A percentile compares a stretch with the other conserved stretches of the same genome.
These are phyloP conservation scores for Martes martes DNA, from an alignment of 2,113 vertebrate genomes.

Conservation along the genomic window DNA sequence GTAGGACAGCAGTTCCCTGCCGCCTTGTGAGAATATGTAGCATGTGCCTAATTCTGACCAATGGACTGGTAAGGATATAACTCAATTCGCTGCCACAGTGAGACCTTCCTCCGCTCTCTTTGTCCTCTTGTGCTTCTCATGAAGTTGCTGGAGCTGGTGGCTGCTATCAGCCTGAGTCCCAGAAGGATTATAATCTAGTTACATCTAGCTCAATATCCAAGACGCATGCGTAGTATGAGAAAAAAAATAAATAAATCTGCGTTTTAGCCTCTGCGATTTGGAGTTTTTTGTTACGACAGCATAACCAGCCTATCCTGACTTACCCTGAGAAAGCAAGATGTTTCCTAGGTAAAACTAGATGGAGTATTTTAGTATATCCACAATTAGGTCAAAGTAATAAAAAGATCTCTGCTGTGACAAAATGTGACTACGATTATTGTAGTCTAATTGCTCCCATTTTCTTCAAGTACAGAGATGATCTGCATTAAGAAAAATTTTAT, in stretches of 20 bases:
- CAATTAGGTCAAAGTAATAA: background rate
- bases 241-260: background rate
- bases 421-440: slow-evolving; percentile 1
- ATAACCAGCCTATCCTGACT: background rate
- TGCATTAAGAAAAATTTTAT: slow-evolving; percentile 4
- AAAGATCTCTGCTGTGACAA: background rate
- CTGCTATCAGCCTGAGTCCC: background rate
- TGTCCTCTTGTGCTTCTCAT: background rate
- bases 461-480: slow-evolving; percentile 9
- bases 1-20: background rate
- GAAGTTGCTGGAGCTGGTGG: background rate
- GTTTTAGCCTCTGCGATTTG: background rate
- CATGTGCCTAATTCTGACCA: slow-evolving; percentile 1
- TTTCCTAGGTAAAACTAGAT: background rate
- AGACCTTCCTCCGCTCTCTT: background rate
- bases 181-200: background rate
- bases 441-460: background rate
- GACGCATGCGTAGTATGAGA: background rate
- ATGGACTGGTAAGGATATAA: background rate
- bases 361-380: background rate
- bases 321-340: background rate
- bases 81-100: background rate
- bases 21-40: background rate
- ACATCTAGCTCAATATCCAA: background rate
- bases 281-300: background rate